phyloP scores from a whole-genome alignment of 2,113 vertebrate genomes.

The Geococcyx californianus region DNA sequence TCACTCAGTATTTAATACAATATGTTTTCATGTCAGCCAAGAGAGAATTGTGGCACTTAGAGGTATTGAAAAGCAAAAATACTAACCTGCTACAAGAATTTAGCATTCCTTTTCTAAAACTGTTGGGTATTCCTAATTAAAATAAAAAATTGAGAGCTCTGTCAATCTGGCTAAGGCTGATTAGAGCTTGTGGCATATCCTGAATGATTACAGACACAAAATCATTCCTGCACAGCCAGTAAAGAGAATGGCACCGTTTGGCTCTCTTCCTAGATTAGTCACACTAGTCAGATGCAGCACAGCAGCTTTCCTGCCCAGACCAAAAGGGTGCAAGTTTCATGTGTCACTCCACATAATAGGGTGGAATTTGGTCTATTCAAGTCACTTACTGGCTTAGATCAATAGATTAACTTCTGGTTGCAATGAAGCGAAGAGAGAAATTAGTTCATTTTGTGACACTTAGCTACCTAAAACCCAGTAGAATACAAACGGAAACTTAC shows the following conservation, averaged over 20 bases:
- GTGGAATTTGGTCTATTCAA: conserved; percentile 41
- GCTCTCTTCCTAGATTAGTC: conserved; percentile 22
- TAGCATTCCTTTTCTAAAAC: neutral
- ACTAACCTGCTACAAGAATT: neutral
- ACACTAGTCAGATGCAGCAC: neutral
- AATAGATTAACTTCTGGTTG: neutral
- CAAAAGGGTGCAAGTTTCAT: neutral
- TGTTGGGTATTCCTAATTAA: neutral
- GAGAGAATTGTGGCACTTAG: neutral
- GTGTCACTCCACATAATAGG: neutral
- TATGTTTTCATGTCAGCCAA: neutral
- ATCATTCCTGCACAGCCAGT: neutral
- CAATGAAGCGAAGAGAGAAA: neutral
- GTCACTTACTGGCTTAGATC: neutral
- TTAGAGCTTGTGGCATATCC: neutral
- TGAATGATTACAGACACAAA: neutral
- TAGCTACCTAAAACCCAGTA: neutral
- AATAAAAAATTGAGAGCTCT: neutral
- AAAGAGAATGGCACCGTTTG: conserved; percentile 9
- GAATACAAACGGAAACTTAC: neutral
- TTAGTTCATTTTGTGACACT: neutral
- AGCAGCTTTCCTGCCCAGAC: neutral
- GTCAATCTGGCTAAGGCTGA: neutral
- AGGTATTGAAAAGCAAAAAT: neutral
- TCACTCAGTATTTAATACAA: neutral